Conservation (phyloP, 2,888 invertebrate genomes). For the Criorhina ranunculi region DNA sequence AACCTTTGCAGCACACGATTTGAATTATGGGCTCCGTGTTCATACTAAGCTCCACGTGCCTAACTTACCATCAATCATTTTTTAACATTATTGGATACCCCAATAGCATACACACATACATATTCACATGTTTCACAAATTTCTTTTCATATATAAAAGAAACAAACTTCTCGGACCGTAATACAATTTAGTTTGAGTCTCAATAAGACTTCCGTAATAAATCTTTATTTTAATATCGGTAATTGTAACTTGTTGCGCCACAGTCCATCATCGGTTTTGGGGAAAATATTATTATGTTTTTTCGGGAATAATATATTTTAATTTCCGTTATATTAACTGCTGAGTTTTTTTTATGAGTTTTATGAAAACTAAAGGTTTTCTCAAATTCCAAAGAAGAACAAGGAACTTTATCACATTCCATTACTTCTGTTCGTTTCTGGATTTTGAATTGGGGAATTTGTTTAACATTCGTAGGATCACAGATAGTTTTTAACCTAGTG, state of each 20-base stretch:
- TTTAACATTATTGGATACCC: background rate
- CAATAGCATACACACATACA: background rate
- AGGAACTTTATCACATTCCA: too few species aligned
- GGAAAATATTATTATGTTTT: too few species aligned
- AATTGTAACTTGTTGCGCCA: slow-evolving; percentile 5
- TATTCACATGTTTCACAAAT: background rate
- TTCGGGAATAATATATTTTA: too few species aligned
- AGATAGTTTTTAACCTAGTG: too few species aligned
- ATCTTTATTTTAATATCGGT: slow-evolving; percentile 7
- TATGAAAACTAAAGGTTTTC: too few species aligned
- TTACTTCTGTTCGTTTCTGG: too few species aligned
- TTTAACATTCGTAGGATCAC: too few species aligned
- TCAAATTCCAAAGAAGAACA: too few species aligned
- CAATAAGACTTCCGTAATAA: background rate
- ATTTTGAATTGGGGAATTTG: too few species aligned
- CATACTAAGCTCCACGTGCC: slow-evolving; percentile 3
- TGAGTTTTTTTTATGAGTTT: too few species aligned
- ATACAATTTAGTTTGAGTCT: background rate
- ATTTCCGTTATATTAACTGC: too few species aligned
- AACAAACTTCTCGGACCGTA: background rate
- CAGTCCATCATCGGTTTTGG: background rate
- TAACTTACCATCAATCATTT: slow-evolving; percentile 1
- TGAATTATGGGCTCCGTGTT: background rate
- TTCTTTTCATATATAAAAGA: background rate
- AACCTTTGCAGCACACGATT: background rate